Conservation (phyloP, 1,140 invertebrate genomes). For the Chrysopa pallens region DNA sequence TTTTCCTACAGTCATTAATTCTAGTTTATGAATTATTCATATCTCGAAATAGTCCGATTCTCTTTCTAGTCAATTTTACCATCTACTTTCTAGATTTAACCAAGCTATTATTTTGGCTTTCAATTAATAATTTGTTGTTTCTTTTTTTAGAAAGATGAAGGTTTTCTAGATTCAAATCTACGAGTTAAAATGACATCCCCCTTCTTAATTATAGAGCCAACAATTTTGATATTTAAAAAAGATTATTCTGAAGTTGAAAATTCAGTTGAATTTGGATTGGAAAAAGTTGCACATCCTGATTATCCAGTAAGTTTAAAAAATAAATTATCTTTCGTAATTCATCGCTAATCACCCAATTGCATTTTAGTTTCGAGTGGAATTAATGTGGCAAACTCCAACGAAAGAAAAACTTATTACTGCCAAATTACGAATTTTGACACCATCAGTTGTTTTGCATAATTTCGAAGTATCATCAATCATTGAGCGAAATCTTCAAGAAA, state of each 20-base stretch:
- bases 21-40: no score
- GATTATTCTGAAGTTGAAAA: conserved; percentile 44
- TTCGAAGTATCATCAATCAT: not conserved
- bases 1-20: no score
- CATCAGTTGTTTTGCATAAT: not conserved
- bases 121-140: no score
- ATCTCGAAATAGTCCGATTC: no score
- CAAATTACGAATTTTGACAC: not conserved
- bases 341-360: no score
- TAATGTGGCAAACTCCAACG: not conserved
- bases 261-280: conserved; percentile 20
- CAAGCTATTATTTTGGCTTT: no score
- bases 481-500: not conserved
- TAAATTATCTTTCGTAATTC: no score
- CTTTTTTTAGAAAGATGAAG: conserved; percentile 30
- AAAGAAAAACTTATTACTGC: not conserved
- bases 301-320: no score
- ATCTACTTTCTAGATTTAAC: no score
- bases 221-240: conserved; percentile 39
- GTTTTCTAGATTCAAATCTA: conserved; percentile 35
- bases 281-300: no score
- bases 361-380: not conserved
- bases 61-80: no score
- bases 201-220: conserved; percentile 38
- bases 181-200: conserved; percentile 36